phyloP scores from a whole-genome alignment of 2,888 invertebrate genomes.

The Pristionchus mayeri region DNA sequence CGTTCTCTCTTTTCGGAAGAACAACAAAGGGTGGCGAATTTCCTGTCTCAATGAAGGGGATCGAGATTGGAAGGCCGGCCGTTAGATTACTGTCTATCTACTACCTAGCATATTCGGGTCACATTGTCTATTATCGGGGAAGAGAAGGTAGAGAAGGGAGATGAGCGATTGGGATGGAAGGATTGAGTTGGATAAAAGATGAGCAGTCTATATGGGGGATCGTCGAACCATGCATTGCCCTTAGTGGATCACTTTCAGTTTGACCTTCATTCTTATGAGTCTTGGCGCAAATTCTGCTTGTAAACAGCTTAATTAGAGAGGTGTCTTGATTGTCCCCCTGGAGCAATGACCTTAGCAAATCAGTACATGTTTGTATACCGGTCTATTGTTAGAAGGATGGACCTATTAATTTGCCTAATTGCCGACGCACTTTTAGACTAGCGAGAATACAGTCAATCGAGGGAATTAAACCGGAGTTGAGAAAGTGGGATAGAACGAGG shows the following conservation, averaged over 20 bases:
- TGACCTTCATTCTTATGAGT: slow-evolving; percentile 17
- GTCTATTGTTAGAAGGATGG: not conserved
- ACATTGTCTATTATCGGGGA: slow-evolving; percentile 6
- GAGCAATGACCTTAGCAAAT: slow-evolving; percentile 46
- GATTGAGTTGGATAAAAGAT: slow-evolving; percentile 12
- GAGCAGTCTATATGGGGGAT: slow-evolving; percentile 32
- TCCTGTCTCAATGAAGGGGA: not conserved
- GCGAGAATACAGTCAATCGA: not conserved
- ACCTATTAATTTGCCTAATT: slow-evolving; percentile 37
- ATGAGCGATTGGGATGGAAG: slow-evolving; percentile 28
- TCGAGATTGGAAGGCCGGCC: not conserved
- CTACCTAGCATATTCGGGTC: slow-evolving; percentile 12
- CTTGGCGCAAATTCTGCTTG: slow-evolving; percentile 26
- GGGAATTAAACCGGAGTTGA: not conserved
- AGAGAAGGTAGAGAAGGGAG: not conserved
- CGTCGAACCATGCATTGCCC: not conserved
- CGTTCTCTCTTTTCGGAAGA: slow-evolving; percentile 20
- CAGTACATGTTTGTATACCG: slow-evolving; percentile 24
- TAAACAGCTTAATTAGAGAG: slow-evolving; percentile 42
- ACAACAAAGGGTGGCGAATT: slow-evolving; percentile 3
- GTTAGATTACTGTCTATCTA: slow-evolving; percentile 40
- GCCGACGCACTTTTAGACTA: slow-evolving; percentile 35
- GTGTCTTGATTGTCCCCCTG: not conserved
- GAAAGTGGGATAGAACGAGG: not conserved
- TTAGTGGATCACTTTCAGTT: not conserved